These are phyloP conservation scores for Tachina lurida DNA, from an alignment of 2,888 invertebrate genomes.

Conservation along the genomic window DNA sequence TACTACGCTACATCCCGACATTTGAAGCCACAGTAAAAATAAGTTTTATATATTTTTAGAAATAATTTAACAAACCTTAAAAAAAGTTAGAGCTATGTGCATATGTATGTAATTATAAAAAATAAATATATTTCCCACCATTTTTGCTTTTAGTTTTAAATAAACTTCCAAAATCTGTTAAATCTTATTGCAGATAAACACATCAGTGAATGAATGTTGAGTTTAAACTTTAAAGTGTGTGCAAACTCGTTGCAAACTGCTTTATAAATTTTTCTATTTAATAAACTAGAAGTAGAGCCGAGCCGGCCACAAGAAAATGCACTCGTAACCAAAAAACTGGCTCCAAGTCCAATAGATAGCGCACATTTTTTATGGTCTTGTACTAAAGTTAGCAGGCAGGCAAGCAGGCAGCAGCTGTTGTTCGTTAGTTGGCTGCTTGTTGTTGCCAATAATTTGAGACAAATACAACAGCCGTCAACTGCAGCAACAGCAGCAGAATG, in stretches of 20 bases:
- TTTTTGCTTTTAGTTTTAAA: constrained; percentile 9
- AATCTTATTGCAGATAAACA: constrained; percentile 16
- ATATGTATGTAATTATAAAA: too few relatives aligned
- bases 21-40: neutral
- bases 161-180: constrained; percentile 24
- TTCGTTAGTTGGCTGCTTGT: constrained; percentile 22
- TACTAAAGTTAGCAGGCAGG: constrained; percentile 59
- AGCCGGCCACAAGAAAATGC: constrained; percentile 32
- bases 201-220: neutral
- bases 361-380: constrained; percentile 51
- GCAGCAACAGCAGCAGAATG: constrained; percentile 1
- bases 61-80: neutral
- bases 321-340: constrained; percentile 38
- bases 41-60: neutral
- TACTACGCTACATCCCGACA: constrained; percentile 22
- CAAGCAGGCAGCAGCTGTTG: constrained; percentile 57
- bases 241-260: constrained; percentile 49
- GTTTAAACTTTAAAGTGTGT: constrained; percentile 26
- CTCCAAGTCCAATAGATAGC: constrained; percentile 52
- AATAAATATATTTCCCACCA: constrained; percentile 32
- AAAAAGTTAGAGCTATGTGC: neutral
- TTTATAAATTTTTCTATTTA: constrained; percentile 31
- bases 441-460: constrained; percentile 54
- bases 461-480: constrained; percentile 38
- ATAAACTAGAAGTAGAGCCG: constrained; percentile 39